phyloP scores from a whole-genome alignment of 2,797 vertebrate species.

The Cyprinella venusta region DNA sequence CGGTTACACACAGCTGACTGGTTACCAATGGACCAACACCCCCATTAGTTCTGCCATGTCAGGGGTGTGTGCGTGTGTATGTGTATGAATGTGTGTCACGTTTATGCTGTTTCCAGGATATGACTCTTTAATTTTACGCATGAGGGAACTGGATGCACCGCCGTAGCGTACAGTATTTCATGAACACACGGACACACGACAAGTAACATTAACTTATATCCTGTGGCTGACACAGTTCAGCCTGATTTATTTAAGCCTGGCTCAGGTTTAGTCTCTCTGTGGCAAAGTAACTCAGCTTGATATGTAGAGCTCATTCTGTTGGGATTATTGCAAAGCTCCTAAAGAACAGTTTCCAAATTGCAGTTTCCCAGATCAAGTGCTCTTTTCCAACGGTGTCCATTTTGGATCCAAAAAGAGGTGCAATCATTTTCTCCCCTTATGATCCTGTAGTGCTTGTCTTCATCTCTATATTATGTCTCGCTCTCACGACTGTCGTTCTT shows the following conservation, averaged over 20 bases:
- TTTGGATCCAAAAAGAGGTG: constrained; percentile 21
- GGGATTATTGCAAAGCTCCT: constrained; percentile 45
- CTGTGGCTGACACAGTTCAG: constrained; percentile 27
- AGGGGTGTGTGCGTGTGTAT: constrained; percentile 41
- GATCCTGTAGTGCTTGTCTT: constrained; percentile 20
- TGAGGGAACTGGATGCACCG: constrained; percentile 71
- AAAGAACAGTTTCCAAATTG: constrained; percentile 15
- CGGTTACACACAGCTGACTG: constrained; percentile 49
- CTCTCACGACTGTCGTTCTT: constrained; percentile 29
- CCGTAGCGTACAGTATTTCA: constrained; percentile 48
- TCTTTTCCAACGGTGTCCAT: constrained; percentile 25
- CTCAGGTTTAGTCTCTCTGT: constrained; percentile 32
- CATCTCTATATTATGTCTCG: constrained; percentile 27
- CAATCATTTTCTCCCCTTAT: constrained; percentile 21
- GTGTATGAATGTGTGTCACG: constrained; percentile 56
- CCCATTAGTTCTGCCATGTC: constrained; percentile 58
- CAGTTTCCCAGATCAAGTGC: constrained; percentile 17
- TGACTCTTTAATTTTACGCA: constrained; percentile 80
- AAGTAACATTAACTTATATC: constrained; percentile 50
- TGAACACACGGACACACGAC: constrained; percentile 19
- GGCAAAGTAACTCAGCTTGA: constrained; percentile 27
- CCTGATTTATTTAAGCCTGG: constrained; percentile 46
- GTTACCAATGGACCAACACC: constrained; percentile 50
- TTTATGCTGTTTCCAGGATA: constrained; percentile 74
- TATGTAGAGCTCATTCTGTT: constrained; percentile 27